Base-by-base conservation (phyloP, 1,140 invertebrate species). In the Saccostrea echinata region DNA sequence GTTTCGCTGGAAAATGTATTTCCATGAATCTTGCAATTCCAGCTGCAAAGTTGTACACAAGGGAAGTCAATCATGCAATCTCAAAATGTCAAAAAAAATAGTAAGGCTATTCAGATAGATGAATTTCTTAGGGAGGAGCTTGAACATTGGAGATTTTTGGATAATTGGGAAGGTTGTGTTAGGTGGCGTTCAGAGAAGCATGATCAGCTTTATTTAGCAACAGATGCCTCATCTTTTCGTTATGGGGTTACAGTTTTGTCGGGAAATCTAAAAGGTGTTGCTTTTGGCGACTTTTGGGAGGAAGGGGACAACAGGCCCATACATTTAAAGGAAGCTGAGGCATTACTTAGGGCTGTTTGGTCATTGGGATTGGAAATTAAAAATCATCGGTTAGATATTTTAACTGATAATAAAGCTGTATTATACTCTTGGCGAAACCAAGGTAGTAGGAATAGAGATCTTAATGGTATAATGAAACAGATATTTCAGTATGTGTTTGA, bases 1-100 rank as follows among this genome's bases (percentile, higher is more conserved):
- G 85, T 1, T 86, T 88, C 35, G 61, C 61, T 8, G 84, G 88
- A 18, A 84, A 90, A 24, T 88, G 85, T 51, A 84, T 88, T n/a
- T 88, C 85, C 55, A 71, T 86, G 11, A 35, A 83, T 51, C 24
- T 88, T 11, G 88, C 84, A 24, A 51, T 88, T 13, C 80, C 88
- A 27, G 80, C 84, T 33, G 88, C 84, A 16, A 84, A 55, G n/a
- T 43, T 88, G 33, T 88, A 64, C 27, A 61, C 88, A 1, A 35
- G 27, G 13, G 88, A 86, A 35, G 64, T 86, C 0, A 88, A 88
- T 76, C 68, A 16, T 9, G 12, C 9, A 21, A 86, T 86, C 8
- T 30, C 68, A 51, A 8, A 27, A 2, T 55, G 51, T 11, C 0
- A 3, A 0, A 84, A 71, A 30, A 84, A 71, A n/a, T 57, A 88